Base-by-base conservation (phyloP, 2,888 invertebrate species). In the Hoplodrina ambigua region DNA sequence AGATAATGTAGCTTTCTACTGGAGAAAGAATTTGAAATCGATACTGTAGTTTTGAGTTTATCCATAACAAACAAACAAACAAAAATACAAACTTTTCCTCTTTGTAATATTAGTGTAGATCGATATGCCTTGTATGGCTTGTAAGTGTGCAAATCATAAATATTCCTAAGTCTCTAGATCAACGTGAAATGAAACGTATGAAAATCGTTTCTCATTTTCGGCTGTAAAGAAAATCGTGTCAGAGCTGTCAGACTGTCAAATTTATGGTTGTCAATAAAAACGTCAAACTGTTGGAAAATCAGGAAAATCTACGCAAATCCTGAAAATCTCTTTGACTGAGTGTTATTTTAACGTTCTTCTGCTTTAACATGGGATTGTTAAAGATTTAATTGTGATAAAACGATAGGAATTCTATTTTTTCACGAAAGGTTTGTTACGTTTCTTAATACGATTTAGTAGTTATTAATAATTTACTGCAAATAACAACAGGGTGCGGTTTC, bases 401-500 rank as follows among this genome's bases (percentile, higher is more conserved):
- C 15, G 49, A 52, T 33, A 30, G 1, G 60, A 46, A 55, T 20
- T 17, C 55, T 41, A 63, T 69, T 74, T 63, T n/a, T 54, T 66
- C 41, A 53, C 20, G 57, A 64, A 66, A 75, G 82, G 84, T 82
- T 65, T 58, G 84, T 71, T 50, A 61, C 15, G 19, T 37, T 37
- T 50, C 30, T 37, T 54, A 57, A 50, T 53, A 50, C 8, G 30
- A 49, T 55, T 53, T 30, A 6, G 11, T 49, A 49, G 20, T 33
- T 63, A 77, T 66, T 69, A 59, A 67, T 71, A 66, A 77, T 84
- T 71, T 15, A 71, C 57, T 67, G 63, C n/a, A 54, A 70, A 50
- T 77, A 69, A 69, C 49, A 69, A 33, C 52, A 60, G 78, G 78
- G 80, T 85, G 82, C 77, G 80, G 77, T 90, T 90, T 85, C 86